These are phyloP conservation scores for Cyclina sinensis DNA, from an alignment of 1,140 invertebrate genomes.

Conservation along the genomic window DNA sequence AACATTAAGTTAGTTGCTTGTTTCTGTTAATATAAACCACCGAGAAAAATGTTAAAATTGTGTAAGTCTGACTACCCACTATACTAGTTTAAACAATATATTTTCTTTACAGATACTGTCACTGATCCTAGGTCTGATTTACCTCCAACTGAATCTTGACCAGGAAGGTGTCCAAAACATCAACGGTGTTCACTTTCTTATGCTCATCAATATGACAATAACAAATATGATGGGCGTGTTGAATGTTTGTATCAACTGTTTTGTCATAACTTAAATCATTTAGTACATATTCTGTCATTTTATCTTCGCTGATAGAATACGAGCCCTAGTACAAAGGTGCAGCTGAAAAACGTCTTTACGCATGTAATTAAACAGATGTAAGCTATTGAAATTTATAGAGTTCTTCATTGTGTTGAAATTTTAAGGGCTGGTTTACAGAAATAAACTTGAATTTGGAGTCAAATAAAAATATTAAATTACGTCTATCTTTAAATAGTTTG, in stretches of 20 bases:
- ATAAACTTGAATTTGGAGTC: too few species aligned
- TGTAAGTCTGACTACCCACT: neutral
- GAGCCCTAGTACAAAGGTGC: too few species aligned
- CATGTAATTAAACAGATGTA: too few species aligned
- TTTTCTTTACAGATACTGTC: slow-evolving; percentile 89
- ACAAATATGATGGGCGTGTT: slow-evolving; percentile 85
- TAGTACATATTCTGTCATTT: too few species aligned
- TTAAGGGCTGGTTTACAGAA: too few species aligned
- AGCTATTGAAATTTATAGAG: too few species aligned
- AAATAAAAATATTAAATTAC: too few species aligned
- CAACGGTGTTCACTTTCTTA: slow-evolving; percentile 97
- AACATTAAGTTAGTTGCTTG: neutral
- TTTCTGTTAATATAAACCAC: neutral
- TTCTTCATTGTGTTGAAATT: too few species aligned
- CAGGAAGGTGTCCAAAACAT: slow-evolving; percentile 98
- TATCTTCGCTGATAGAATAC: too few species aligned
- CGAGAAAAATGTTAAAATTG: neutral
- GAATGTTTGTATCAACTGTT: slow-evolving; percentile 68
- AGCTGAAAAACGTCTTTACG: too few species aligned
- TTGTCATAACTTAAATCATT: too few species aligned
- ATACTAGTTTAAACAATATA: neutral
- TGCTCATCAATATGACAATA: slow-evolving; percentile 94
- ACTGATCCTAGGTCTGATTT: slow-evolving; percentile 95
- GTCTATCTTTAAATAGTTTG: too few species aligned
- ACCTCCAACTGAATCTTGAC: slow-evolving; percentile 92